Evolutionary conservation across 1,140 invertebrate genomes (phyloP), one percentile per base, ranked within the genome.

Genomic region (Lordiphosa stackelbergi): DNA sequence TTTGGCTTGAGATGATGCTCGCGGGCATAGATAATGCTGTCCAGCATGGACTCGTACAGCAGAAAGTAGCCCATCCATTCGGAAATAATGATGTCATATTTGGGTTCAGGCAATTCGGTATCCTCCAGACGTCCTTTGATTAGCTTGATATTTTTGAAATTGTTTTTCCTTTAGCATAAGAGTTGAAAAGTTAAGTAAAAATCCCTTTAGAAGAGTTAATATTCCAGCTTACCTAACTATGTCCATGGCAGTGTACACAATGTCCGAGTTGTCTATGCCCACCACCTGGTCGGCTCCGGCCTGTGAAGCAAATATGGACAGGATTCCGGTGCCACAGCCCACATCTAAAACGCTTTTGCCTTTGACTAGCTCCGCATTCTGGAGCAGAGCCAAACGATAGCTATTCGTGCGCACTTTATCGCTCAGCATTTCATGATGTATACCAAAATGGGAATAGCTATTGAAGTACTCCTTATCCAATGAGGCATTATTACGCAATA

Each of bases 61-160:
- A 99, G 89, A 88, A 98, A 99, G 89, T 99, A 99, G 4, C 98
- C 98, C 98, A 99, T 99, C 98, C 98, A 99, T 89, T 99, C 98
- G 4, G 96, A 98, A 28, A 99, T 93, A 70, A 99, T 98, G 16
- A 99, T 93, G 88, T 99, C 98, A 12, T 98, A 96, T 90, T 96
- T 94, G 53, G 93, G 92, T 31, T 90, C 84, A n/a, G 91, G 89
- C 52, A 98, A 90, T 53, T 93, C 89, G n/a, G 92, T 92, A 72
- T 98, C 95, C 88, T 99, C 98, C 3, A 99, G 89, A 86, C 95
- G 93, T 1, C 96, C 96, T 88, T 92, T 91, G 5, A 94, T 87
- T 36, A 93, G 89, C 83, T 91, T 87, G 31, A 94, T 91, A 68
- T 87, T 90, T 61, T 91, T 85, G 5, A 93, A 88, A 58, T 92